Evolutionary conservation across 53 echinoderm and acorn worm genomes (phyloP).

Genomic region (Luidia sarsii): DNA sequence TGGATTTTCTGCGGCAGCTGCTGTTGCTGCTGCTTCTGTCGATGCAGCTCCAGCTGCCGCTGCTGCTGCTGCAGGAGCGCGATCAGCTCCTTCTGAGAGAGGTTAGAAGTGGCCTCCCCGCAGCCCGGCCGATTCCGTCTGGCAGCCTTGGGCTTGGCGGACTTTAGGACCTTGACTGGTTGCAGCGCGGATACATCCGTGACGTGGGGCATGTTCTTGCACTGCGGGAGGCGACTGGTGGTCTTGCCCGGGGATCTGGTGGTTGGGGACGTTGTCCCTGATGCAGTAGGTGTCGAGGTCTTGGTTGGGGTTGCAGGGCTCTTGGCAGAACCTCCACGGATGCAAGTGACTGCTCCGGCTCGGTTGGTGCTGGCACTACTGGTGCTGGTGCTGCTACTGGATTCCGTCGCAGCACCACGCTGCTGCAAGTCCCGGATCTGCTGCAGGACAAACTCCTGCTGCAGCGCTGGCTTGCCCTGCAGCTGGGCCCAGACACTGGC

Average conservation of each 20-base stretch:
- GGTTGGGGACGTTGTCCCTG: neutral
- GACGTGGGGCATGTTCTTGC: neutral
- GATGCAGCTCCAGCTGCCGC: slow-evolving; percentile 24
- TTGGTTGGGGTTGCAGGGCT: slow-evolving; percentile 5
- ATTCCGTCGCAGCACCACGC: slow-evolving; percentile 15
- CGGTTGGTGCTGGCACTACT: neutral
- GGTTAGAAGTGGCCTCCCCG: neutral
- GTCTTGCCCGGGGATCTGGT: neutral
- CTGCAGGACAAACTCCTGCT: slow-evolving; percentile 69
- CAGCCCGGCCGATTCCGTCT: neutral
- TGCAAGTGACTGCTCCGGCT: slow-evolving; percentile 39
- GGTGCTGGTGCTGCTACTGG: neutral
- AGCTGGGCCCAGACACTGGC: slow-evolving; percentile 75
- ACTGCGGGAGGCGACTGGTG: neutral
- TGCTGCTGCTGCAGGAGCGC: slow-evolving; percentile 49
- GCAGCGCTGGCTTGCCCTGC: slow-evolving; percentile 69
- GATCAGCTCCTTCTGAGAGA: slow-evolving; percentile 40
- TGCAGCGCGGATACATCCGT: slow-evolving; percentile 17
- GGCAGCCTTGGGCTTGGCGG: slow-evolving; percentile 13
- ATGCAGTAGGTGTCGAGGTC: neutral
- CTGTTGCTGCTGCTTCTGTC: slow-evolving; percentile 38
- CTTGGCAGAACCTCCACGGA: too few relatives aligned
- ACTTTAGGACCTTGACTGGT: slow-evolving; percentile 3
- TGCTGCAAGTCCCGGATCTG: slow-evolving; percentile 68
- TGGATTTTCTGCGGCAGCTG: neutral